A percentile compares a stretch with the other conserved stretches of the same genome.
These are phyloP conservation scores for Petaurus breviceps DNA, from an alignment of 2,113 vertebrate species.

Conservation along the genomic window DNA sequence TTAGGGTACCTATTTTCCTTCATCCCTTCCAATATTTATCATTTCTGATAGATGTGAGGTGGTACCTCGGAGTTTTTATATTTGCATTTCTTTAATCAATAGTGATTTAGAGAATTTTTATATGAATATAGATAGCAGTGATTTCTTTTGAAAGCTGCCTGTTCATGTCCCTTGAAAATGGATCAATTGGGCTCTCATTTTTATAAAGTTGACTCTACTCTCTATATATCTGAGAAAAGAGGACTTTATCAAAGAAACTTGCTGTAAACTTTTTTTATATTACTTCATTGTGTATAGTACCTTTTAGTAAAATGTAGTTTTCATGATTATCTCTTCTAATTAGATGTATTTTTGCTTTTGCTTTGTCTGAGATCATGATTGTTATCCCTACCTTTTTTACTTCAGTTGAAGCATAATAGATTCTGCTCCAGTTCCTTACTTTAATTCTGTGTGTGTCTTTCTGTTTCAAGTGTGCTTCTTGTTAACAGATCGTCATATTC, in stretches of 20 bases:
- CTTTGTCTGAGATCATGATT: too few relatives aligned
- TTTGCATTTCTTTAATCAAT: background rate
- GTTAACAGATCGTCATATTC: too few relatives aligned
- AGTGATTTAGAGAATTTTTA: background rate
- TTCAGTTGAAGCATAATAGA: too few relatives aligned
- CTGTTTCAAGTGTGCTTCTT: too few relatives aligned
- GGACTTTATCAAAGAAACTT: background rate
- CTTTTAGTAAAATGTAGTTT: too few relatives aligned
- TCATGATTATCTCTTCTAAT: too few relatives aligned
- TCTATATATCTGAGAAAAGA: background rate
- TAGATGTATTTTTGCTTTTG: too few relatives aligned
- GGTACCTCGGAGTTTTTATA: background rate
- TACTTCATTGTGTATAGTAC: too few relatives aligned
- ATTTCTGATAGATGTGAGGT: background rate
- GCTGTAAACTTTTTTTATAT: too few relatives aligned
- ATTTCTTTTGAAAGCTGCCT: background rate
- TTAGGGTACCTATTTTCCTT: background rate
- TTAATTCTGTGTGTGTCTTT: too few relatives aligned
- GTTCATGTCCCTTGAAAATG: background rate
- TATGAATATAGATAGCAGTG: background rate
- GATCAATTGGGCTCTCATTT: background rate
- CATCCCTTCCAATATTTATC: background rate
- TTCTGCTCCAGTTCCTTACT: too few relatives aligned
- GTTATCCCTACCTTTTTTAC: too few relatives aligned
- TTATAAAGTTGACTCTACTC: background rate